Conservation (phyloP, 1,140 invertebrate genomes). For the Monochamus saltuarius region DNA sequence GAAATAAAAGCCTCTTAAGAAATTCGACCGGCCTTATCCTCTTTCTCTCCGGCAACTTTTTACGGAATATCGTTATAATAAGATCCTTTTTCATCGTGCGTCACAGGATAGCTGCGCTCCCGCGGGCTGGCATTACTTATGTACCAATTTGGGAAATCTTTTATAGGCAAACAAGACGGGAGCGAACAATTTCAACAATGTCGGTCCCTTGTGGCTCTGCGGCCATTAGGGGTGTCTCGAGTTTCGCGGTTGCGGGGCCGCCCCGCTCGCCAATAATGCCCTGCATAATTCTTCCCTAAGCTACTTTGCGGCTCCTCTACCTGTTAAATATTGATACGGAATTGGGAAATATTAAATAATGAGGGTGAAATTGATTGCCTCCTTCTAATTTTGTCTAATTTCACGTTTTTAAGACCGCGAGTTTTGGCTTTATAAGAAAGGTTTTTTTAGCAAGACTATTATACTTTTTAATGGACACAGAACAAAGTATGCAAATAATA, state of each 20-base stretch:
- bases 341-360: constrained; percentile 12
- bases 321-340: constrained; percentile 23
- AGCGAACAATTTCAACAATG: constrained; percentile 14
- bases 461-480: no score
- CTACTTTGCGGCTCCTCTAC: constrained; percentile 21
- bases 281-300: constrained; percentile 24
- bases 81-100: no score
- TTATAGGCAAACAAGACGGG: constrained; percentile 17
- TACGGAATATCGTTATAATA: no score
- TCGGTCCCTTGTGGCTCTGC: constrained; percentile 18
- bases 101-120: background rate
- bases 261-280: constrained; percentile 23
- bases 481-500: no score
- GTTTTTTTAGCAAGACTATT: no score
- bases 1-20: no score
- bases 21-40: no score
- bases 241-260: constrained; percentile 23
- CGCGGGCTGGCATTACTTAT: background rate
- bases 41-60: no score
- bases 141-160: constrained; percentile 15
- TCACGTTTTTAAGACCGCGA: no score
- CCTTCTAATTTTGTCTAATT: no score
- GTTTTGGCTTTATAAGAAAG: no score
- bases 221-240: constrained; percentile 25
- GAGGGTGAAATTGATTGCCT: no score